Base-by-base conservation (phyloP, 2,888 invertebrate species). In the Ctenicera cuprea region DNA sequence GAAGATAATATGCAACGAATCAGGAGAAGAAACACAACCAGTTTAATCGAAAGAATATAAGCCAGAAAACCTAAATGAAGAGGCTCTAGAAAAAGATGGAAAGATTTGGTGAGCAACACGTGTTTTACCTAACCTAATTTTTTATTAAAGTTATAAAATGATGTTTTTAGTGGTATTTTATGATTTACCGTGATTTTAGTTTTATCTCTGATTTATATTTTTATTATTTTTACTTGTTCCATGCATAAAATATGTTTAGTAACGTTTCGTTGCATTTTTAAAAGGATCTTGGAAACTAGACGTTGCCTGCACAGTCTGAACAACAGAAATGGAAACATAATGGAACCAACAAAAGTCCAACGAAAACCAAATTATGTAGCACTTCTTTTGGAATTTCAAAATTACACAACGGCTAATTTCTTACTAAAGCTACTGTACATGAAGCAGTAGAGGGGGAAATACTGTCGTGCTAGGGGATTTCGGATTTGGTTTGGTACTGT, bases 261-360 rank as follows among this genome's bases (percentile, higher is more conserved):
- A 45, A 45, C 33, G 9, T 45, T 8, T 41, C 18, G 9, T 18
- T 2, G 5, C 18, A 7, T 62, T 73, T 11, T n/a, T n/a, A n/a
- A n/a, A 82, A 97, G 97, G 99, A 99, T 26, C 88, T 99, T 12
- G 93, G n/a, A n/a, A n/a, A n/a, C n/a, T 94, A 7, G 98, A 98
- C 79, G 93, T 93, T 0, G 87, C 99, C 41, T 96, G 96, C 83
- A 94, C 96, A 87, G 96, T 98, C 0, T 98, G 92, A 92, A 79
- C 92, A 95, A 78, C 88, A 99, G 76, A 97, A 97, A 90, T 99
- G 99, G 99, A 95, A 93, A n/a, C n/a, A n/a, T n/a, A n/a, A n/a
- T n/a, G 83, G 87, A 88, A 22, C 99, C 99, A 0, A 95, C 98
- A 0, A 97, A 96, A 88, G 99, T 99, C 82, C 99, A 99, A 86